Evolutionary conservation across 92 coral and sea anemone genomes (phyloP).

Genomic region (Paragorgia papillata): DNA sequence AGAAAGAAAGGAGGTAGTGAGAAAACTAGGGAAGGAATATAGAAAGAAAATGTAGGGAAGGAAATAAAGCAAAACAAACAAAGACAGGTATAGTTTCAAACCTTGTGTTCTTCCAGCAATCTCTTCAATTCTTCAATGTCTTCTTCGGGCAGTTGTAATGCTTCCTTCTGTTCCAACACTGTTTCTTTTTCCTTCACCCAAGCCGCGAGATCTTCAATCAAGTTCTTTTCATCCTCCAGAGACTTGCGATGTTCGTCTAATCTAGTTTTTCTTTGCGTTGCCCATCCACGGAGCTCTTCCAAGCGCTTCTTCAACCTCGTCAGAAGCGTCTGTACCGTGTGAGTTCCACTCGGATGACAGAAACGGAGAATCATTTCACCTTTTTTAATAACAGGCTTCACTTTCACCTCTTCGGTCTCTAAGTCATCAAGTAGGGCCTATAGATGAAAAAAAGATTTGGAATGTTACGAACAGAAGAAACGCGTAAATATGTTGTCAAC

Average conservation of each 20-base stretch:
- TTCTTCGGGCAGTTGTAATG: constrained; percentile 87
- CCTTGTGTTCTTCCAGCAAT: constrained; percentile 93
- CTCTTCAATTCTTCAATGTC: constrained; percentile 72
- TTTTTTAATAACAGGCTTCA: constrained; percentile 87
- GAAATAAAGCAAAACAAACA: background rate
- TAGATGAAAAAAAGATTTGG: background rate
- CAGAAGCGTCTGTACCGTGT: constrained; percentile 90
- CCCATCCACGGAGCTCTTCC: constrained; percentile 86
- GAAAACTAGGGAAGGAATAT: too few species aligned
- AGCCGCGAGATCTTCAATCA: constrained; percentile 82
- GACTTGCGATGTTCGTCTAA: constrained; percentile 82
- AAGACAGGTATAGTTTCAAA: background rate
- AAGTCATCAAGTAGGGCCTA: constrained; percentile 84
- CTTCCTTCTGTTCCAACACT: constrained; percentile 78
- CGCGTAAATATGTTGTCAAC: too few species aligned
- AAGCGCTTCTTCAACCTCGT: constrained; percentile 92
- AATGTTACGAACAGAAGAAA: too few species aligned
- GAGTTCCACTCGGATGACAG: constrained; percentile 97
- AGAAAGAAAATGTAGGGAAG: background rate
- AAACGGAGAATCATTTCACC: constrained; percentile 97
- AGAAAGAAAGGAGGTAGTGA: background rate
- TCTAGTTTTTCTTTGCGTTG: constrained; percentile 81
- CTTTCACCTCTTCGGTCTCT: constrained; percentile 82
- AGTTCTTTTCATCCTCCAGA: constrained; percentile 70
- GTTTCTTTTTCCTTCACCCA: constrained; percentile 90